Base-by-base conservation (phyloP, 1,140 invertebrate species). In the Tigriopus japonicus region DNA sequence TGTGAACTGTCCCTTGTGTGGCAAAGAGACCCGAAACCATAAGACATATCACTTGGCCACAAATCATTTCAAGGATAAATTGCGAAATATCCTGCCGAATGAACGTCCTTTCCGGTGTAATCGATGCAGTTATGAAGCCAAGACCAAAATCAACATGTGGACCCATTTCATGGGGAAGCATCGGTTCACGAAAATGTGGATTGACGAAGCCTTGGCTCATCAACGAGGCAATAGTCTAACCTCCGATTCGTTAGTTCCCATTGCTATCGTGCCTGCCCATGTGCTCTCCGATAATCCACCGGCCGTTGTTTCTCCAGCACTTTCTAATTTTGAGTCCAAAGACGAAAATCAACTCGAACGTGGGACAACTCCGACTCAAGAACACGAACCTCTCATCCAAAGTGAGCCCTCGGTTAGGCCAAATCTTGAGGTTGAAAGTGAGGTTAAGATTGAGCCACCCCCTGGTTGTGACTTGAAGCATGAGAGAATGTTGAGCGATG, bases 101-200 rank as follows among this genome's bases (percentile, higher is more conserved):
- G 24, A 14, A 6, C 9, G 19, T 14, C 59, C 59, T 23, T 61
- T 61, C 51, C 13, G 13, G 15, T 61, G 59, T 28, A 49, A 49
- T 42, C 7, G 35, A 23, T 61, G 59, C 28, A 40, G 51, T 5
- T 54, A 61, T 21, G 59, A 52, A 17, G 43, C 28, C 45, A 61
- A 61, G 40, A 15, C 15, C 14, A 61, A 24, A 49, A 28, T 61
- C 14, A 61, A 61, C 28, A 13, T 61, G 15, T 40, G 28, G 45
- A 56, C 21, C 17, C 59, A 61, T 40, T 61, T 54, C 23, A 21
- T 61, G 19, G 43, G 59, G 6, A 60, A 35, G 19, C 59, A 61
- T 42, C 52, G 53, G 14, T 56, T n/a, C 19, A 21, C 14, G 21
- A 49, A 61, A 13, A 19, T 15, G 35, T 61, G 59, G 59, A 56